A percentile compares a stretch with the other conserved stretches of the same genome.
Conservation (phyloP, 2,888 invertebrate species). For the Phortica magna region DNA sequence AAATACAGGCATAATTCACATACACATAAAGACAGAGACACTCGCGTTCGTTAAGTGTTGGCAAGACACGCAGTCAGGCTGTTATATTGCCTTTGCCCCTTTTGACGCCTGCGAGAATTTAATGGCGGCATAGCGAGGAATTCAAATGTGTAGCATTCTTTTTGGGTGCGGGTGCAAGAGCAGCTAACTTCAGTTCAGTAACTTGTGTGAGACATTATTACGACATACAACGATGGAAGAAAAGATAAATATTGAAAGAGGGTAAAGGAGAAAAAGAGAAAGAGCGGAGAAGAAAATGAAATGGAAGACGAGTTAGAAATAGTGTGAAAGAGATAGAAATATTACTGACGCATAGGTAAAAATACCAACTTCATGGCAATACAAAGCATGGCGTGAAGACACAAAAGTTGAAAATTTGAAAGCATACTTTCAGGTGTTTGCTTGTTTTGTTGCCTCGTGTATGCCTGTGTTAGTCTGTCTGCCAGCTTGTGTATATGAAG, state of each 20-base stretch:
- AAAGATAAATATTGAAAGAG: too few species aligned
- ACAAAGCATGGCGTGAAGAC: slow-evolving; percentile 20
- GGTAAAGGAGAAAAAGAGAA: too few species aligned
- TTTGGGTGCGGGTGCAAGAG: slow-evolving; percentile 46
- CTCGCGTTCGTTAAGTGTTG: not conserved
- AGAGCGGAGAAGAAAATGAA: not conserved
- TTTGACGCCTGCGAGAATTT: slow-evolving; percentile 43
- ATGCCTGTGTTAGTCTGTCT: slow-evolving; percentile 38
- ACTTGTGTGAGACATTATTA: slow-evolving; percentile 49
- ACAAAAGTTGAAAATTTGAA: slow-evolving; percentile 44
- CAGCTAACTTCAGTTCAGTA: slow-evolving; percentile 20
- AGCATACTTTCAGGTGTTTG: slow-evolving; percentile 38
- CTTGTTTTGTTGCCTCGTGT: slow-evolving; percentile 37
- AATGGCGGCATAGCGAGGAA: slow-evolving; percentile 57
- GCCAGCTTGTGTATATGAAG: slow-evolving; percentile 66
- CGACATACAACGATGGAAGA: slow-evolving; percentile 39
- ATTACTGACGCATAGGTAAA: not conserved
- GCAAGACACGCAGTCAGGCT: not conserved
- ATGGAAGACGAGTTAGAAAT: not conserved
- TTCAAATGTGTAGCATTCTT: slow-evolving; percentile 56
- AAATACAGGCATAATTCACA: slow-evolving; percentile 49
- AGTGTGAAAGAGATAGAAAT: not conserved
- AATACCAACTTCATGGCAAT: slow-evolving; percentile 4
- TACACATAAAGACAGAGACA: slow-evolving; percentile 20
- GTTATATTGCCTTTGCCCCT: not conserved